Evolutionary conservation across 2,888 invertebrate species (phyloP).

Genomic region (Scaptomyza flava): DNA sequence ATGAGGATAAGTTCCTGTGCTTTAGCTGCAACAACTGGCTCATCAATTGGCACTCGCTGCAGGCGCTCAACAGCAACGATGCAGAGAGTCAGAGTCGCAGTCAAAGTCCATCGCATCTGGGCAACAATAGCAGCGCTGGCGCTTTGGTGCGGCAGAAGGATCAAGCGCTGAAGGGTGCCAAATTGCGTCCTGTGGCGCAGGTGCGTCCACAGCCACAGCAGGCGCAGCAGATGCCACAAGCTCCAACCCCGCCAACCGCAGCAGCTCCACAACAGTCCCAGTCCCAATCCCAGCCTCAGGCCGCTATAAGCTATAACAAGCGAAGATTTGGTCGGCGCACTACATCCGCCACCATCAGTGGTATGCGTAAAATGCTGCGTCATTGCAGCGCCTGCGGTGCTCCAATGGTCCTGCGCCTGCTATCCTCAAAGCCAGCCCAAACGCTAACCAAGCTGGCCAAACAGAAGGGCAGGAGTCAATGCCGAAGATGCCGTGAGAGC

Average conservation of each 20-base stretch:
- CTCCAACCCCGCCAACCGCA: constrained; percentile 1
- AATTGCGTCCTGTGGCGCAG: constrained; percentile 60
- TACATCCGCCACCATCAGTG: constrained; percentile 24
- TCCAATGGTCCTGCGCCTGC: constrained; percentile 55
- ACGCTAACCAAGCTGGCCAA: constrained; percentile 33
- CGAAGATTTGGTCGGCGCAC: constrained; percentile 39
- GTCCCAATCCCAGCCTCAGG: constrained; percentile 5
- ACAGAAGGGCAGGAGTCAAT: constrained; percentile 51
- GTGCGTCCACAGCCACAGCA: constrained; percentile 60
- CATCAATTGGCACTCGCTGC: constrained; percentile 84
- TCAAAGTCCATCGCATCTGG: constrained; percentile 78
- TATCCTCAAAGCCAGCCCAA: constrained; percentile 11
- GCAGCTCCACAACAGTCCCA: constrained; percentile 7
- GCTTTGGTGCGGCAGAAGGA: constrained; percentile 61
- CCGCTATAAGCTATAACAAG: constrained; percentile 54
- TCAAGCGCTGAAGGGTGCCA: constrained; percentile 38
- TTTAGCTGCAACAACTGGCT: constrained; percentile 84
- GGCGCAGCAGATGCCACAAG: background rate
- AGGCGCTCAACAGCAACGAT: constrained; percentile 83
- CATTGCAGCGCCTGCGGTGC: constrained; percentile 71
- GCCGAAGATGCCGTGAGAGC: constrained; percentile 67
- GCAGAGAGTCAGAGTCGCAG: constrained; percentile 79
- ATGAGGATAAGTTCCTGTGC: constrained; percentile 84
- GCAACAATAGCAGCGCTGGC: constrained; percentile 65
- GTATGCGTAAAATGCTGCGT: constrained; percentile 57